Percentiles rank a stretch among this genome's conserved stretches.
Conservation (phyloP, 2,888 invertebrate genomes). For the Caenorhabditis afra region DNA sequence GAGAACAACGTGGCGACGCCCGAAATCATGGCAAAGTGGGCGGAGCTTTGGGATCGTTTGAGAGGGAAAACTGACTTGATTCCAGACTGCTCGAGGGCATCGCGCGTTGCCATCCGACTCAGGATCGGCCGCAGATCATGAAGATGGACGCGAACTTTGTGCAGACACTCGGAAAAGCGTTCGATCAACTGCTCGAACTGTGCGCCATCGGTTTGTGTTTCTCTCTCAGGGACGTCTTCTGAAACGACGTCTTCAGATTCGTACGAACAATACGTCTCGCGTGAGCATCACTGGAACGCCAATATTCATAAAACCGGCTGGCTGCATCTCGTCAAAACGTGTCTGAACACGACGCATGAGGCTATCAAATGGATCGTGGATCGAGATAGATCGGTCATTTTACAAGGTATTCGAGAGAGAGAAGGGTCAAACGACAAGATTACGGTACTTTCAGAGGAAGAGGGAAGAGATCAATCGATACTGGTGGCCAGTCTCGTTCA, state of each 20-base stretch:
- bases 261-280: slow-evolving; percentile 79
- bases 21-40: slow-evolving; percentile 45
- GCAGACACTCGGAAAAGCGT: slow-evolving; percentile 42
- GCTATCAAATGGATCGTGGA: slow-evolving; percentile 60
- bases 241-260: slow-evolving; percentile 67
- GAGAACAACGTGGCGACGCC: slow-evolving; percentile 51
- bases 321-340: slow-evolving; percentile 86
- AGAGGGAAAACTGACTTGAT: background rate
- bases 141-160: slow-evolving; percentile 48
- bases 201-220: slow-evolving; percentile 59
- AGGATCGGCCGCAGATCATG: slow-evolving; percentile 33
- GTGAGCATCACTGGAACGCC: slow-evolving; percentile 83
- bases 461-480: slow-evolving; percentile 89
- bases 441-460: slow-evolving; percentile 83
- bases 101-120: slow-evolving; percentile 34
- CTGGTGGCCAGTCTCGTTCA: slow-evolving; percentile 89
- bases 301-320: slow-evolving; percentile 85
- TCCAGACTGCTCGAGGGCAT: slow-evolving; percentile 48
- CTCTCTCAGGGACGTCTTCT: background rate
- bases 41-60: background rate
- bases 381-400: slow-evolving; percentile 60
- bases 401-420: slow-evolving; percentile 53
- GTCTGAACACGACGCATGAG: slow-evolving; percentile 51
- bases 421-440: no score
- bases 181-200: slow-evolving; percentile 51